phyloP scores from a whole-genome alignment of 2,888 invertebrate genomes.

The Pyralis farinalis region DNA sequence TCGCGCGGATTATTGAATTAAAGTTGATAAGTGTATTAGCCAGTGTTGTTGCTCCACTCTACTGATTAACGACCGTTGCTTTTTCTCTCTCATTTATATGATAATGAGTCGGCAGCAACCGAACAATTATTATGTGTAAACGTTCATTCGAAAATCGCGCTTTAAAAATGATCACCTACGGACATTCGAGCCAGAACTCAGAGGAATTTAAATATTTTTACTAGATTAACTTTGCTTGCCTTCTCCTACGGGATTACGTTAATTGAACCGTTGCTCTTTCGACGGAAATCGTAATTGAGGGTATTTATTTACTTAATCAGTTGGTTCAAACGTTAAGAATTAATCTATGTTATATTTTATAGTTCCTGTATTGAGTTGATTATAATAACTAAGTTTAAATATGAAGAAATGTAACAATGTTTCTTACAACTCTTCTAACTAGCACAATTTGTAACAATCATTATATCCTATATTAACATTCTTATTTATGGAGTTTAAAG shows the following conservation, averaged over 20 bases:
- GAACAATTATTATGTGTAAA: conserved; percentile 72
- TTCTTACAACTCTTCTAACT: no score
- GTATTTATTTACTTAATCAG: conserved; percentile 61
- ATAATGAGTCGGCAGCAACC: conserved; percentile 68
- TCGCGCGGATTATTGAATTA: conserved; percentile 74
- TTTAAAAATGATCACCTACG: conserved; percentile 35
- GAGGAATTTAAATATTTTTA: conserved; percentile 48
- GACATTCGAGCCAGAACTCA: conserved; percentile 21
- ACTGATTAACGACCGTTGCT: conserved; percentile 73
- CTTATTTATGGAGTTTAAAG: no score
- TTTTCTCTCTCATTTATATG: conserved; percentile 79
- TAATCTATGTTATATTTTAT: background rate
- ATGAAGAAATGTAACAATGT: no score
- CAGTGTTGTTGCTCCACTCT: conserved; percentile 73
- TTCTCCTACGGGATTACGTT: conserved; percentile 58
- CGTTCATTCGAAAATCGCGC: conserved; percentile 44
- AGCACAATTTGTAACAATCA: no score
- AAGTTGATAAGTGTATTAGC: conserved; percentile 80
- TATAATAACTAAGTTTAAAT: no score
- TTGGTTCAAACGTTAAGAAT: conserved; percentile 35
- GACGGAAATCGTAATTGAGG: conserved; percentile 55
- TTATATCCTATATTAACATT: no score
- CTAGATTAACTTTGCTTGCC: conserved; percentile 56
- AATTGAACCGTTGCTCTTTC: conserved; percentile 53
- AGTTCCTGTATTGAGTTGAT: no score